Base-by-base conservation (phyloP, 2,888 invertebrate genomes). In the Argynnis bischoffii region DNA sequence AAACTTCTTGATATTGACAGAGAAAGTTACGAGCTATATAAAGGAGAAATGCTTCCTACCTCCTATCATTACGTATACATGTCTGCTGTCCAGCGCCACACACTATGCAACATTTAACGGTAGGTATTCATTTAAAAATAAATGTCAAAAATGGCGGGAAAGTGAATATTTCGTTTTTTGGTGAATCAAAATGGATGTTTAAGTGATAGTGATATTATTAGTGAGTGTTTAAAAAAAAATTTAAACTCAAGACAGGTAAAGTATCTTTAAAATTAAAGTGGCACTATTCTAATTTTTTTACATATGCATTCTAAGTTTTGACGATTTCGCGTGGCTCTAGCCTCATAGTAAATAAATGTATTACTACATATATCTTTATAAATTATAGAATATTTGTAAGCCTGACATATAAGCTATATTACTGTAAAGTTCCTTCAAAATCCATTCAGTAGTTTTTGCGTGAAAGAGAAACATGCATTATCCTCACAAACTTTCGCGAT, bases 61-160 rank as follows among this genome's bases (percentile, higher is more conserved):
- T 76, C 81, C 70, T 76, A 86, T 81, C 86, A 92, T 84, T 87
- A 86, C 87, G 84, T 86, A 80, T 66, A 63, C 71, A 81, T 85
- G 85, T 80, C 82, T 81, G 85, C 85, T 80, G 85, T 80, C 82
- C 85, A 83, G 81, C 82, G 84, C 81, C 80, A 77, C 81, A 78
- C 88, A 91, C 84, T 83, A 92, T 92, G 92, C 89, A 87, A 87
- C 89, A 86, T 80, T 82, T 88, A 87, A 87, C 89, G 92, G 92
- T 92, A 89, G 90, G 92, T 92, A 88, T 74, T 76, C 59, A 73
- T 73, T 68, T 76, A 75, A 55, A 64, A 63, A 78, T 76, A 74
- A 64, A 80, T 76, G 47, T 47, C 57, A 61, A 61, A 79, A 74
- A 73, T 59, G 72, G 78, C 79, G 81, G 75, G 72, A 74, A 76